Conservation (phyloP, 2,888 invertebrate species). For the Gymnosoma rotundatum region DNA sequence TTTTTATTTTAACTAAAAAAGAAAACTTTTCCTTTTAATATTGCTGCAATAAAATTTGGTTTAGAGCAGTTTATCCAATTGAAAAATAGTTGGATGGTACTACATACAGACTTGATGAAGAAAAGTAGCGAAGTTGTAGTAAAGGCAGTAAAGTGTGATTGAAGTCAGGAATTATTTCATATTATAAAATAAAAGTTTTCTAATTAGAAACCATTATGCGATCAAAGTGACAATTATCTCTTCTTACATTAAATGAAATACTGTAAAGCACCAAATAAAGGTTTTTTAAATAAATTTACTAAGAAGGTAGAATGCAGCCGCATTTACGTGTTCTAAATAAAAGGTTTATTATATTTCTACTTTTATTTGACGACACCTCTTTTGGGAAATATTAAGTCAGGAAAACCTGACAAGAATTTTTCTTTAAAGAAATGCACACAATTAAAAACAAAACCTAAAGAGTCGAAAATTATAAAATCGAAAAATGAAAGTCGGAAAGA, state of each 20-base stretch:
- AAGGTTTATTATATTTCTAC: too few species aligned
- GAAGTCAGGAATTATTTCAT: constrained; percentile 70
- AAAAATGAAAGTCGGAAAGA: too few species aligned
- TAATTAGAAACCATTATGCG: constrained; percentile 80
- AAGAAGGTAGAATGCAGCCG: neutral
- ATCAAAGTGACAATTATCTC: constrained; percentile 79
- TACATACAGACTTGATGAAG: neutral
- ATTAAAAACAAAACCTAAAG: too few species aligned
- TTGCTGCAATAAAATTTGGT: constrained; percentile 36
- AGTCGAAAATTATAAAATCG: too few species aligned
- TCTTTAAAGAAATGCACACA: too few species aligned
- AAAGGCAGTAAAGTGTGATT: neutral
- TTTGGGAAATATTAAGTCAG: too few species aligned
- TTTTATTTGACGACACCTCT: too few species aligned
- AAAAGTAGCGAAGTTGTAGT: neutral
- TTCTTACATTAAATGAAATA: too few species aligned
- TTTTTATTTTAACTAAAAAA: constrained; percentile 44
- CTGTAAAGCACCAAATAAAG: too few species aligned
- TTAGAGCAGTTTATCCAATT: constrained; percentile 24
- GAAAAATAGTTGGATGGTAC: neutral
- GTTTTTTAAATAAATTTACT: constrained; percentile 17
- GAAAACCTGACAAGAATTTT: too few species aligned
- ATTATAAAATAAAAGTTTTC: constrained; percentile 76
- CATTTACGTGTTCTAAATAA: too few species aligned
- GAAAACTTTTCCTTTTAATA: constrained; percentile 28